Conservation (phyloP, 2,888 invertebrate species). For the Auanema freiburgensis region DNA sequence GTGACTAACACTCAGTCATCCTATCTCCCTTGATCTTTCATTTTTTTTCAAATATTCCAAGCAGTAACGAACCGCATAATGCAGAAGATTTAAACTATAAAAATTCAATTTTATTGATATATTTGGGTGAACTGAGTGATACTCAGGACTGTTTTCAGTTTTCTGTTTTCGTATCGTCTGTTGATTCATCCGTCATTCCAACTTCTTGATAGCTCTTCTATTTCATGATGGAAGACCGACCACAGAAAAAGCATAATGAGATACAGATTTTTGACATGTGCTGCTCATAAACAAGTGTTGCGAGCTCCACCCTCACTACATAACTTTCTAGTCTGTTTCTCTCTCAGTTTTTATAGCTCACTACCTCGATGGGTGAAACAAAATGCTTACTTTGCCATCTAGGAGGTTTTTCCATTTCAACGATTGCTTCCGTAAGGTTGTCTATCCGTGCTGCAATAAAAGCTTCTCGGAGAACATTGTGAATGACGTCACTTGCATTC, state of each 20-base stretch:
- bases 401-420: slow-evolving; percentile 40
- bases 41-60: no score
- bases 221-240: neutral
- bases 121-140: no score
- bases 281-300: no score
- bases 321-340: neutral
- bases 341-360: neutral
- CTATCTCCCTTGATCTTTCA: no score
- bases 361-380: neutral
- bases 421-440: slow-evolving; percentile 43
- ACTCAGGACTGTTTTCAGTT: no score
- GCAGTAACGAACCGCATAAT: no score
- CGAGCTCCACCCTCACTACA: neutral
- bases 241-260: neutral
- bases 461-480: slow-evolving; percentile 47
- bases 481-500: slow-evolving; percentile 47
- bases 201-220: no score
- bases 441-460: slow-evolving; percentile 39
- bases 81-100: no score
- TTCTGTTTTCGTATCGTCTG: no score
- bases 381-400: slow-evolving; percentile 47
- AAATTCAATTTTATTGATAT: no score
- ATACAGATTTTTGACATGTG: neutral
- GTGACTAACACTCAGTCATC: no score
- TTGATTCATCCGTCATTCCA: no score